Evolutionary conservation across 2,113 vertebrate genomes (phyloP).

Genomic region (Seriola dumerili): DNA sequence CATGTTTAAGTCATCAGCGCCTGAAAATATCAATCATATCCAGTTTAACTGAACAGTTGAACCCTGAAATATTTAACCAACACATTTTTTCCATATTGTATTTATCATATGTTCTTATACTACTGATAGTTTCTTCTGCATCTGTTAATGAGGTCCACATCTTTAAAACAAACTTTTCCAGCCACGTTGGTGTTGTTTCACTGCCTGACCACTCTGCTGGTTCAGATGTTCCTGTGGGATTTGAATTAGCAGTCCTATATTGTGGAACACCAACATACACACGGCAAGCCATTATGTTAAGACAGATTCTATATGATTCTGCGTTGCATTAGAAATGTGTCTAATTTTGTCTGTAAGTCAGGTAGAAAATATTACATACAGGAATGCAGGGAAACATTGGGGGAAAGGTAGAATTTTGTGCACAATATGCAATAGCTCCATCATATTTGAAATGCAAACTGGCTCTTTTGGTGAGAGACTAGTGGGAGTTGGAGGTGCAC

Average conservation of each 20-base stretch:
- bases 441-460: conserved; percentile 82
- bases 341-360: conserved; percentile 63
- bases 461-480: conserved; percentile 83
- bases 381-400: conserved; percentile 53
- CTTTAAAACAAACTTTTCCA: conserved; percentile 20
- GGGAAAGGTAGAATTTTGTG: conserved; percentile 69
- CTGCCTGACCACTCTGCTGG: conserved; percentile 15
- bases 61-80: neutral
- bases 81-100: neutral
- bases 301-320: conserved; percentile 27
- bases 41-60: neutral
- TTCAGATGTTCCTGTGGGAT: conserved; percentile 44
- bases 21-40: neutral
- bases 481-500: conserved; percentile 84
- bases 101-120: neutral
- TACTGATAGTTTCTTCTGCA: neutral
- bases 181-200: conserved; percentile 21
- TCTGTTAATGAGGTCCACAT: neutral
- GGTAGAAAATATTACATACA: conserved; percentile 57
- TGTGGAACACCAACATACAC: conserved; percentile 16
- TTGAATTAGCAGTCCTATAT: conserved; percentile 38
- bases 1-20: neutral
- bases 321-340: conserved; percentile 32
- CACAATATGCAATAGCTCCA: conserved; percentile 81
- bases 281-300: conserved; percentile 25